Evolutionary conservation across 2,888 invertebrate genomes (phyloP), one percentile per base, ranked within the genome.

Genomic region (Melikaiella ostensackeni): DNA sequence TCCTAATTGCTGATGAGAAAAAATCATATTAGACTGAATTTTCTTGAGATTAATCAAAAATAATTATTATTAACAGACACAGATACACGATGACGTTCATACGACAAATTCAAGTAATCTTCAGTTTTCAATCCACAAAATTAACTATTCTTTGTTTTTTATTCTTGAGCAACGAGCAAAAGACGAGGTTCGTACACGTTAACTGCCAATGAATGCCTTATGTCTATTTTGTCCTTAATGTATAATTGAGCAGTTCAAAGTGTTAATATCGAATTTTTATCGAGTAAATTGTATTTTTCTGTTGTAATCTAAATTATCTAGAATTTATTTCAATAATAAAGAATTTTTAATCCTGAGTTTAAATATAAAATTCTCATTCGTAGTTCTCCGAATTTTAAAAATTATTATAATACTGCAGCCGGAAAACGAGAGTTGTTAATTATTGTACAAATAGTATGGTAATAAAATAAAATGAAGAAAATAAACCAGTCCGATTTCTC

Each of bases 181-280:
- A 16, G 24, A 55, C 50, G 27, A 70, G 70, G 50, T 70, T 21
- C 73, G 13, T 42, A 30, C 81, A 80, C 77, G 80, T 79, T 79
- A 77, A 79, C 80, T 79, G 79, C 76, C 80, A 57, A 46, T 35
- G 74, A 61, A 73, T 70, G 30, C 30, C 70, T 70, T 70, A 70
- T 50, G 76, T 59, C 75, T 77, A 79, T 74, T 73, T 75, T 77
- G 75, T 66, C 77, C 82, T 82, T 82, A 80, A 78, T 73, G 73
- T 75, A 27, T 82, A 80, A 80, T 82, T 82, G 82, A 82, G 82
- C 82, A 80, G 80, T 77, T 79, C 11, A 19, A 75, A 55, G 21
- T 66, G 50, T 70, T 70, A 55, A 70, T 50, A 30, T 70, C 30
- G 30, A 70, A 21, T 70, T 30, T 70, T 50, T 70, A 64, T 42